These are phyloP conservation scores for Acromyrmex heyeri DNA, from an alignment of 1,140 invertebrate genomes.

Conservation along the genomic window DNA sequence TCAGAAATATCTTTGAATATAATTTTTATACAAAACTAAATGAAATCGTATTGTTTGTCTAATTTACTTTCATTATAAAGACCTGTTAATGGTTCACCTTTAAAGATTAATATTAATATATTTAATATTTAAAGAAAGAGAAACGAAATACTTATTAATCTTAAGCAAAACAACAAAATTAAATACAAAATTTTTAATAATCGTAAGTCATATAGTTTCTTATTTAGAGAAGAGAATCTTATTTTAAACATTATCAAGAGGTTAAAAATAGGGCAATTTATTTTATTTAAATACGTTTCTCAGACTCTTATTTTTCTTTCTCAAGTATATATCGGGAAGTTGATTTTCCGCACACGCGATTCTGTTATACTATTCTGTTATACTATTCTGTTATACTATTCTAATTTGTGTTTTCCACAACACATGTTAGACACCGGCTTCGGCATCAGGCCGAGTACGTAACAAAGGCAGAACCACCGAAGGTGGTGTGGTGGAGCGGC, in stretches of 20 bases:
- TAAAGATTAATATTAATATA: not conserved
- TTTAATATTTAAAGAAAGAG: not conserved
- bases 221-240: not conserved
- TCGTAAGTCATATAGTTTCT: not conserved
- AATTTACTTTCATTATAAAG: too few relatives aligned
- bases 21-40: too few relatives aligned
- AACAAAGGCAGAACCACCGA: slow-evolving; percentile 51
- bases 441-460: not conserved
- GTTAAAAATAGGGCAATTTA: not conserved
- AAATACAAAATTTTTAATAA: not conserved
- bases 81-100: too few relatives aligned
- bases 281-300: not conserved
- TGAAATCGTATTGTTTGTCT: too few relatives aligned
- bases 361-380: not conserved
- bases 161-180: not conserved
- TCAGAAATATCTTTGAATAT: too few relatives aligned
- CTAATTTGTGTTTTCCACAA: not conserved
- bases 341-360: not conserved
- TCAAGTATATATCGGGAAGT: not conserved
- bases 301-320: not conserved
- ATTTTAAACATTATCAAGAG: not conserved
- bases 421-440: not conserved
- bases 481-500: slow-evolving; percentile 67
- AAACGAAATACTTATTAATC: not conserved
- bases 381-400: not conserved